Evolutionary conservation across 2,797 vertebrate species (phyloP), one percentile per base, ranked within the genome.

Genomic region (Acanthurus lineatus): DNA sequence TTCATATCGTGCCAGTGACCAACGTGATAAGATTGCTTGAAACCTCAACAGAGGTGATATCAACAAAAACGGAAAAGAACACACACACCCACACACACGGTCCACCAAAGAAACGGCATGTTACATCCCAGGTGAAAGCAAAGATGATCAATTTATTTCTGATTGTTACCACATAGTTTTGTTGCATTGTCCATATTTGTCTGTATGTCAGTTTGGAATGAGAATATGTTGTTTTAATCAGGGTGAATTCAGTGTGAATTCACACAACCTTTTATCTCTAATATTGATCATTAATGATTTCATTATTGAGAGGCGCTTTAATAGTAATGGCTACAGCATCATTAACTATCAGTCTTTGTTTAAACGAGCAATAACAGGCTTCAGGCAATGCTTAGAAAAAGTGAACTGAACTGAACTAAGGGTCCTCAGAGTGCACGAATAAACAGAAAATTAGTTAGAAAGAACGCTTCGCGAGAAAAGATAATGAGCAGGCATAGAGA

Each of bases 401-500:
- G n/a, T 51, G 60, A 82, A 48, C 71, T 56, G 52, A 86, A 61
- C 4, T 76, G 59, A 85, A 69, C 40, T 6, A 11, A 56, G 32
- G 17, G 62, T 42, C 64, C 14, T 35, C 28, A 49, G 53, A 63
- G 63, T 32, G 44, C 67, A 71, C 20, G 4, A 48, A 59, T 53
- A 65, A 67, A 44, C 49, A 59, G 68, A 67, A 70, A 73, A 65
- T 60, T 35, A 64, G 53, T 5, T 58, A 54, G 59, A 66, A 76
- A 71, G 32, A 63, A 22, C 0, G 3, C 3, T 61, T 63, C 12
- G 25, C 7, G 1, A 52, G 57, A 52, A 53, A 64, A 57, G 42
- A 75, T 79, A 82, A 84, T 72, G 57, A 82, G 76, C 64, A 58
- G 60, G 54, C 76, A 59, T 15, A 15, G 61, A 57, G 61, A 53